Percentiles rank a stretch among this genome's conserved stretches.
Conservation (phyloP, 2,797 vertebrate species). For the Bovichtus diacanthus region DNA sequence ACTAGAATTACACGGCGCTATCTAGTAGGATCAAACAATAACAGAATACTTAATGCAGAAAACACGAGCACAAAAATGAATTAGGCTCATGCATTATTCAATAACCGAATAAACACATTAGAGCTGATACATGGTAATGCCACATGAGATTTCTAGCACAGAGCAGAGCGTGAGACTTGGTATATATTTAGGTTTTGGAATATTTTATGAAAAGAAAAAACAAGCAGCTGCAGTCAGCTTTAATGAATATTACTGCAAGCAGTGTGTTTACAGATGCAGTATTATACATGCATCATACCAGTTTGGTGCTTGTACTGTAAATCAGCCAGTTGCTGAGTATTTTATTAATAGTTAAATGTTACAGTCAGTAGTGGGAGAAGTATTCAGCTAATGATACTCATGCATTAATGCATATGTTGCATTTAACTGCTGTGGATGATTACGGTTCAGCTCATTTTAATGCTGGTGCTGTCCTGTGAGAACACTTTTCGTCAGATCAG, state of each 20-base stretch:
- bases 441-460: neutral
- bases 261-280: neutral
- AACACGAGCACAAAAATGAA: constrained; percentile 34
- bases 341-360: neutral
- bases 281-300: neutral
- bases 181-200: neutral
- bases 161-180: neutral
- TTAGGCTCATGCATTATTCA: constrained; percentile 46
- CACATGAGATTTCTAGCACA: neutral
- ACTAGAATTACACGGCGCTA: constrained; percentile 1
- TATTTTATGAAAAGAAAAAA: neutral
- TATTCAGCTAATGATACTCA: neutral
- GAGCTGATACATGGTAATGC: neutral
- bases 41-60: constrained; percentile 22
- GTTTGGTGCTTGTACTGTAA: too few species aligned
- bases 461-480: neutral
- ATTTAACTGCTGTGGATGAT: neutral
- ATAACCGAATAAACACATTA: constrained; percentile 15
- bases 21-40: constrained; percentile 25
- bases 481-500: too few species aligned
- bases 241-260: neutral
- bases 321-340: neutral
- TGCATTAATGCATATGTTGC: neutral
- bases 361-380: neutral
- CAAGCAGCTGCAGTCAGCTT: constrained; percentile 1